phyloP scores from a whole-genome alignment of 2,888 invertebrate species.

The Bugula neritina region DNA sequence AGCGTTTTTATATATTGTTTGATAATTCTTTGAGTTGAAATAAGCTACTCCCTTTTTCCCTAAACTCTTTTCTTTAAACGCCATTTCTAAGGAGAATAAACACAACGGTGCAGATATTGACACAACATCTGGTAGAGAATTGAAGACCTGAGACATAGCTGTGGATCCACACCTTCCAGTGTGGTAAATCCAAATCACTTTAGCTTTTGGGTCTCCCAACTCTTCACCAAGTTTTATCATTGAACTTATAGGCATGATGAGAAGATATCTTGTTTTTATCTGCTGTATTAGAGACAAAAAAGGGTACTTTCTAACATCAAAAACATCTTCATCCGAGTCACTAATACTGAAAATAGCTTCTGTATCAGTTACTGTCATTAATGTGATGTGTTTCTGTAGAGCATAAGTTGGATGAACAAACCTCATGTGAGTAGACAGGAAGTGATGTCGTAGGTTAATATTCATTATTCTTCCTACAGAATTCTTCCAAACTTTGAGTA shows the following conservation, averaged over 20 bases:
- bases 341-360: slow-evolving; percentile 8
- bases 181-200: not conserved
- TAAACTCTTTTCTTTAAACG: not conserved
- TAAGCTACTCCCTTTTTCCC: not conserved
- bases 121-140: slow-evolving; percentile 6
- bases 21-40: not conserved
- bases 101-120: not conserved
- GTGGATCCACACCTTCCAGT: slow-evolving; percentile 1
- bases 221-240: not conserved
- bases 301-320: not conserved
- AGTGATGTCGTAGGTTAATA: not conserved
- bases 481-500: not conserved
- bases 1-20: not conserved
- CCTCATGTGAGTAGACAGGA: not conserved
- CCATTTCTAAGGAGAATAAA: not conserved
- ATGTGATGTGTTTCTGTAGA: slow-evolving; percentile 5
- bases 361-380: not conserved
- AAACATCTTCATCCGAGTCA: not conserved
- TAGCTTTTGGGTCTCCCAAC: not conserved
- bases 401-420: not conserved
- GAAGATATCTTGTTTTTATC: not conserved
- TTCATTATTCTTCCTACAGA: not conserved
- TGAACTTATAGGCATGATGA: not conserved
- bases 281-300: not conserved
- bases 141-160: not conserved